Conservation (phyloP, 2,888 invertebrate species). For the Pristionchus mayeri region DNA sequence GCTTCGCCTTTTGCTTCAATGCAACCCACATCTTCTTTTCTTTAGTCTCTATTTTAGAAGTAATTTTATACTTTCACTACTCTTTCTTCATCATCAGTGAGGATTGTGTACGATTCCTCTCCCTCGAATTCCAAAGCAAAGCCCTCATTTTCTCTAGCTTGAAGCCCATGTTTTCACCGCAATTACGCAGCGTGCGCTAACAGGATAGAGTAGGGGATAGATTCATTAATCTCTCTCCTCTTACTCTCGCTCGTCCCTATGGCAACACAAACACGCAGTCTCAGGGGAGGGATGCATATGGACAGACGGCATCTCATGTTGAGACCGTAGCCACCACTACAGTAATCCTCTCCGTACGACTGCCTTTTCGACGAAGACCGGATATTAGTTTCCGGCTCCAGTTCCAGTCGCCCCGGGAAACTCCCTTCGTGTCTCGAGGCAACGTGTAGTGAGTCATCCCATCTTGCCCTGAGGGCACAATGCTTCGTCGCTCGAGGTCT, state of each 20-base stretch:
- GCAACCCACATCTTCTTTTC: not conserved
- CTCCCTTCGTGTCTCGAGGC: too few relatives aligned
- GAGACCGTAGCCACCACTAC: not conserved
- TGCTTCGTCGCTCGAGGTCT: not conserved
- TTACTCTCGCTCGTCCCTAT: not conserved
- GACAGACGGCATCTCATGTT: not conserved
- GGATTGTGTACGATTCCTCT: too few relatives aligned
- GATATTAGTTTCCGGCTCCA: not conserved
- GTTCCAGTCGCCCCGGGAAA: not conserved
- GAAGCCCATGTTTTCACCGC: too few relatives aligned
- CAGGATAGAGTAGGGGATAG: too few relatives aligned
- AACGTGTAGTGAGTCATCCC: too few relatives aligned
- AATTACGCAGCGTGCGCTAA: too few relatives aligned
- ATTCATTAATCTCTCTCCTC: not conserved
- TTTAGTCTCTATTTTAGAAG: not conserved
- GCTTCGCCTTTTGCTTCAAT: too few relatives aligned
- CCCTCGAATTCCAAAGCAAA: too few relatives aligned
- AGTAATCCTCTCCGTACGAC: not conserved
- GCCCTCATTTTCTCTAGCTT: too few relatives aligned
- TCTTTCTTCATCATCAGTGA: too few relatives aligned
- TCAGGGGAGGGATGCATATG: not conserved
- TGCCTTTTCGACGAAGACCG: not conserved
- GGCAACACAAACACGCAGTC: conserved; percentile 21
- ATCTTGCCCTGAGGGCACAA: not conserved
- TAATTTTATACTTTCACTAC: not conserved